Conservation (phyloP, 2,888 invertebrate species). For the Amorpha juglandis region DNA sequence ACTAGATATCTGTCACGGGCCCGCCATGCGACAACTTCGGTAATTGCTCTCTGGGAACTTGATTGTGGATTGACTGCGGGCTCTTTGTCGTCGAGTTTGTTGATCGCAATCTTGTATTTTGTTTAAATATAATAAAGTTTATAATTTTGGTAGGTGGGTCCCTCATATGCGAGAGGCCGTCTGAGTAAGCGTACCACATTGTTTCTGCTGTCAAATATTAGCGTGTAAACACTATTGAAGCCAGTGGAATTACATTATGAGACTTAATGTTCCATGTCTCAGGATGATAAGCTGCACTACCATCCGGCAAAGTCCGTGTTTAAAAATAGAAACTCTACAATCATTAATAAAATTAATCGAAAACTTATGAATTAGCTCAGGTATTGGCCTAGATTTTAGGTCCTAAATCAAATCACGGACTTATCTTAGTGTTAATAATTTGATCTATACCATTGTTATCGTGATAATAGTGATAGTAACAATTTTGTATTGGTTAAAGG, state of each 20-base stretch:
- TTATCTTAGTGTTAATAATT: neutral
- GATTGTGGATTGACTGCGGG: constrained; percentile 43
- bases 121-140: constrained; percentile 22
- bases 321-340: constrained; percentile 23
- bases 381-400: neutral
- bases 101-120: constrained; percentile 2
- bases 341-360: constrained; percentile 24
- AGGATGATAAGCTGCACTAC: too few species aligned
- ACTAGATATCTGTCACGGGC: constrained; percentile 76
- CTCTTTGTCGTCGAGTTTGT: constrained; percentile 36
- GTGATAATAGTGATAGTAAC: neutral
- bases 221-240: too few species aligned
- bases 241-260: too few species aligned
- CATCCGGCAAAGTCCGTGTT: too few species aligned
- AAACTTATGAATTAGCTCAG: neutral
- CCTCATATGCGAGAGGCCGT: too few species aligned
- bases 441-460: neutral
- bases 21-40: constrained; percentile 63
- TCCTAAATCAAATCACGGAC: neutral
- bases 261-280: too few species aligned
- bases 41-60: constrained; percentile 73
- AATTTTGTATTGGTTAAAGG: neutral
- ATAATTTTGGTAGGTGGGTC: neutral
- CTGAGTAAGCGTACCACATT: too few species aligned
- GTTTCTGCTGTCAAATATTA: too few species aligned